Evolutionary conservation across 2,113 vertebrate species (phyloP), one percentile per base, ranked within the genome.

Genomic region (Ceyx melanurus): DNA sequence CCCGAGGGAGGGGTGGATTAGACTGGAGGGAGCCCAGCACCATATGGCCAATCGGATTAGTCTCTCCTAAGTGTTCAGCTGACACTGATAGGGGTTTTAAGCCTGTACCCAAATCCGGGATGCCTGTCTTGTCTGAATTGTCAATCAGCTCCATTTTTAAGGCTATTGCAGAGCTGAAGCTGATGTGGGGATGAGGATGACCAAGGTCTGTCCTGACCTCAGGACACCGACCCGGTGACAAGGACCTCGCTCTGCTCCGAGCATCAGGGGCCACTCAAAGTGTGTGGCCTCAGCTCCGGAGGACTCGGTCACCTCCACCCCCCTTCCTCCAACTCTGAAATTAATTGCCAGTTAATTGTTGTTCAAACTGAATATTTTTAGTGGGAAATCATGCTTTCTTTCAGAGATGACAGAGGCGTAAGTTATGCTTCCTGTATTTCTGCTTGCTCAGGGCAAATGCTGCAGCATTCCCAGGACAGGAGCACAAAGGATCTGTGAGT

Each of bases 1-100:
- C 94, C 91, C 95, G 74, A 76, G 95, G 86, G 94, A 94, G 1
- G 50, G 81, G 86, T 21, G 89, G 90, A 94, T 92, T 54, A 86
- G 66, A 93, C 91, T 94, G 91, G 91, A 95, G 91, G 89, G 90
- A 94, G 89, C 94, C 88, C 95, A 79, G 86, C 42, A 76, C 95
- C 96, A 95, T 96, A 92, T 96, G 95, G 92, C 86, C 91, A 73
- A 96, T 93, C 93, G 96, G 89, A 94, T 96, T 91, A 89, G 82
- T 72, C 84, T 93, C 74, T 92, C 75, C 87, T 92, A 92, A 94
- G 62, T 58, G 94, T 42, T 94, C 92, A 3, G 82, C 78, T 35
- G 86, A 73, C 92, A 89, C 84, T 40, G 94, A 91, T 87, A 83
- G 86, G 78, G 35, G 67, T 43, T 92, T 93, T 54, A 91, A 95